phyloP scores from a whole-genome alignment of 2,113 vertebrate genomes.

The Apodemus speciosus region DNA sequence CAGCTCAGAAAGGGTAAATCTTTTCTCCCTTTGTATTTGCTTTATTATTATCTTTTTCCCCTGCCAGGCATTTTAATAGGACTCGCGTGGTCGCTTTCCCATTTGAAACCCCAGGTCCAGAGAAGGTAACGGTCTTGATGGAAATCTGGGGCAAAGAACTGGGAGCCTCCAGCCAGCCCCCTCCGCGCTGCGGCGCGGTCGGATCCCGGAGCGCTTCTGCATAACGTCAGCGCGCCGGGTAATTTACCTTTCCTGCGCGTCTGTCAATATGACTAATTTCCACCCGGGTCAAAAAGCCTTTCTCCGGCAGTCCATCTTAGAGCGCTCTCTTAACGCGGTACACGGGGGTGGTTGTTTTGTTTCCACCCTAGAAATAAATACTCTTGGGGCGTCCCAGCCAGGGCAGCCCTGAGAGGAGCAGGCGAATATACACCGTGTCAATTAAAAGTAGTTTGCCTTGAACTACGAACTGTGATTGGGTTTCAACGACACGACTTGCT shows the following conservation, averaged over 20 bases:
- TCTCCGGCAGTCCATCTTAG: constrained; percentile 78
- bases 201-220: constrained; percentile 64
- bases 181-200: not conserved
- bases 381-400: constrained; percentile 54
- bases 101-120: constrained; percentile 71
- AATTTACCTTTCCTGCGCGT: constrained; percentile 84
- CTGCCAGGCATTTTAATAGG: not conserved
- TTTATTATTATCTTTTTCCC: not conserved
- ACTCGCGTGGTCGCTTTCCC: not conserved
- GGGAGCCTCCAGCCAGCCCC: constrained; percentile 66
- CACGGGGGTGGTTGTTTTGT: constrained; percentile 70
- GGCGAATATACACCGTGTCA: constrained; percentile 33
- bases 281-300: constrained; percentile 83
- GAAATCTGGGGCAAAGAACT: constrained; percentile 51
- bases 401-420: constrained; percentile 12
- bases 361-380: constrained; percentile 75
- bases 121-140: constrained; percentile 65
- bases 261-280: constrained; percentile 84
- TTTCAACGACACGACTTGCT: constrained; percentile 40
- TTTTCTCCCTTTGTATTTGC: not conserved
- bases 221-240: constrained; percentile 62
- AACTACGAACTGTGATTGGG: constrained; percentile 57
- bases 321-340: constrained; percentile 72
- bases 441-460: constrained; percentile 63
- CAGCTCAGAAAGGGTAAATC: not conserved